phyloP scores from a whole-genome alignment of 2,113 vertebrate genomes.

The Chitala chitala region DNA sequence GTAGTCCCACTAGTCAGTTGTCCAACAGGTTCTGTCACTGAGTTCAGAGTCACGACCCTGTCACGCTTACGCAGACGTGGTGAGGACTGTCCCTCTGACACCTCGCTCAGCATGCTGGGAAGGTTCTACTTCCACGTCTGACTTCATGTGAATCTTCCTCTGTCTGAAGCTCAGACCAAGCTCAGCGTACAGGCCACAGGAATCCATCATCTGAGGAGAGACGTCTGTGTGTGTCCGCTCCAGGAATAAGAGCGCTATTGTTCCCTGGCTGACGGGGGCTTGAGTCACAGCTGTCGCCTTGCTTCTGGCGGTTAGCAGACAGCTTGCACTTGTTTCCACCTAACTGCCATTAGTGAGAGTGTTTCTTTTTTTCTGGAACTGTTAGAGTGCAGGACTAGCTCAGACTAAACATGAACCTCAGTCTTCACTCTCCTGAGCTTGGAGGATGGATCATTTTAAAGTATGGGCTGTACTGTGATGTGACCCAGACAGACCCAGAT shows the following conservation, averaged over 20 bases:
- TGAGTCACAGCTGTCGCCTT: neutral
- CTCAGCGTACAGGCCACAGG: neutral
- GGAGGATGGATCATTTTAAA: slow-evolving; percentile 1
- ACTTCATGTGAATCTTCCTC: neutral
- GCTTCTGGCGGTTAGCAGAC: neutral
- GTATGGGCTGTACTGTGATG: neutral
- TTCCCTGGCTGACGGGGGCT: slow-evolving; percentile 20
- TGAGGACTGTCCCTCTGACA: neutral
- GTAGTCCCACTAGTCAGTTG: neutral
- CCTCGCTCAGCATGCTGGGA: too few relatives aligned
- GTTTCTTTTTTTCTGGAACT: neutral
- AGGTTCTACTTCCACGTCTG: too few relatives aligned
- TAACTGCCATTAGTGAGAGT: neutral
- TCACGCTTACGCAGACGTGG: neutral
- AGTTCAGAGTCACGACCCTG: neutral
- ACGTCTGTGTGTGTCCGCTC: neutral
- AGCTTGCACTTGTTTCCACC: neutral
- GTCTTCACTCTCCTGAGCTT: neutral
- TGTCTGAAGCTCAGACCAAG: neutral
- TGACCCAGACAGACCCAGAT: slow-evolving; percentile 43
- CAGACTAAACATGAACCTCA: neutral
- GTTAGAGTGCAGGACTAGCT: neutral
- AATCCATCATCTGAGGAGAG: neutral
- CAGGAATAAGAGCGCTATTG: slow-evolving; percentile 16
- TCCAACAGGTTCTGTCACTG: neutral